Conservation (phyloP, 2,797 vertebrate species). For the Poeciliopsis presidionis region DNA sequence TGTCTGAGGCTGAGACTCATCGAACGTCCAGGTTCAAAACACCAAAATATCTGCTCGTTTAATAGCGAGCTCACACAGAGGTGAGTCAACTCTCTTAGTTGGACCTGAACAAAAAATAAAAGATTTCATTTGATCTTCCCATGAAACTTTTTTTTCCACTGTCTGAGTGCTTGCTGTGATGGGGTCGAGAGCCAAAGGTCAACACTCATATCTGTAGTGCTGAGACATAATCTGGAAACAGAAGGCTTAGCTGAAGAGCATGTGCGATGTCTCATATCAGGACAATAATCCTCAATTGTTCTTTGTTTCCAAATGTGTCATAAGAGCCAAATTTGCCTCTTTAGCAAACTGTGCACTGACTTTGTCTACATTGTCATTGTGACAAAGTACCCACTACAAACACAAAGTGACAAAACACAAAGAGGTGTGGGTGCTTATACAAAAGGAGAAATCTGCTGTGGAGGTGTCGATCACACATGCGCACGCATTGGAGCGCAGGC, state of each 20-base stretch:
- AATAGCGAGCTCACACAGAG: slow-evolving; percentile 40
- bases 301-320: slow-evolving; percentile 55
- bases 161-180: slow-evolving; percentile 17
- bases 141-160: slow-evolving; percentile 23
- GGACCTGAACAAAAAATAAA: slow-evolving; percentile 35
- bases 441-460: slow-evolving; percentile 51
- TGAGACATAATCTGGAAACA: slow-evolving; percentile 8
- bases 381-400: slow-evolving; percentile 32
- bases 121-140: slow-evolving; percentile 18
- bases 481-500: slow-evolving; percentile 12
- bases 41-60: slow-evolving; percentile 53
- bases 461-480: slow-evolving; percentile 49
- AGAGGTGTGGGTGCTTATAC: slow-evolving; percentile 47
- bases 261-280: slow-evolving; percentile 14
- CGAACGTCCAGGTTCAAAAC: slow-evolving; percentile 47
- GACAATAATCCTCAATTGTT: slow-evolving; percentile 45
- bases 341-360: slow-evolving; percentile 28
- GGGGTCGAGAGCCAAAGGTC: slow-evolving; percentile 32
- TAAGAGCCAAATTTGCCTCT: slow-evolving; percentile 53
- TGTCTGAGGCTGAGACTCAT: slow-evolving; percentile 58
- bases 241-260: slow-evolving; percentile 24
- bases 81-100: slow-evolving; percentile 39
- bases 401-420: slow-evolving; percentile 43
- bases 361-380: slow-evolving; percentile 16
- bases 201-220: slow-evolving; percentile 27